Base-by-base conservation (phyloP, 2,797 vertebrate genomes). In the Acipenser transmontanus region DNA sequence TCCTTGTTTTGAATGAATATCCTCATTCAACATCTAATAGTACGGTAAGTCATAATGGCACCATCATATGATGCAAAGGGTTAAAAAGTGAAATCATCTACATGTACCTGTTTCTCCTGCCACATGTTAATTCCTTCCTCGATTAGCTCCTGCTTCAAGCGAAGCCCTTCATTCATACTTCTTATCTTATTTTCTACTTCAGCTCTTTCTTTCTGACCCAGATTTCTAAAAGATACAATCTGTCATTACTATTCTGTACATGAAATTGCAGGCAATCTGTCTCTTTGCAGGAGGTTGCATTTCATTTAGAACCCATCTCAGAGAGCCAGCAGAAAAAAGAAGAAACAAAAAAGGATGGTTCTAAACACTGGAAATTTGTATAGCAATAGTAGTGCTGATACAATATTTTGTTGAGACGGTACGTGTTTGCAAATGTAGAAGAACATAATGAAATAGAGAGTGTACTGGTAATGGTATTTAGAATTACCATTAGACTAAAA, bases 151-250 rank as follows among this genome's bases (percentile, higher is more conserved):
- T 82, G 81, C 74, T 87, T 87, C 66, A 88, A 80, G 62, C 74
- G 77, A 69, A 86, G 75, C 52, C 85, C 85, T 72, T 89, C 84
- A 1, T 82, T 85, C 74, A 88, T 73, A 65, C 81, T 80, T 83
- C 80, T 89, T 85, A 84, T 85, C 77, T 81, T 84, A 75, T 81
- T 80, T 76, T 87, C 84, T 75, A 88, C 81, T 7, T 80, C 83
- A 1, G 71, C 81, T 49, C 84, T 71, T 78, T 89, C 85, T 69
- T 69, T 77, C 78, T 84, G 84, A 63, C 87, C 85, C 76, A 89
- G 81, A 84, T 83, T 86, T 82, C 84, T 86, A 74, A 63, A 59
- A 69, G 65, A 66, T 64, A 69, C 68, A 50, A 61, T 66, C 71
- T 50, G 62, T 50, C 68, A 66, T 69, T 62, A 69, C 59, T 47